Base-by-base conservation (phyloP, 2,888 invertebrate species). In the Lypha dubia region DNA sequence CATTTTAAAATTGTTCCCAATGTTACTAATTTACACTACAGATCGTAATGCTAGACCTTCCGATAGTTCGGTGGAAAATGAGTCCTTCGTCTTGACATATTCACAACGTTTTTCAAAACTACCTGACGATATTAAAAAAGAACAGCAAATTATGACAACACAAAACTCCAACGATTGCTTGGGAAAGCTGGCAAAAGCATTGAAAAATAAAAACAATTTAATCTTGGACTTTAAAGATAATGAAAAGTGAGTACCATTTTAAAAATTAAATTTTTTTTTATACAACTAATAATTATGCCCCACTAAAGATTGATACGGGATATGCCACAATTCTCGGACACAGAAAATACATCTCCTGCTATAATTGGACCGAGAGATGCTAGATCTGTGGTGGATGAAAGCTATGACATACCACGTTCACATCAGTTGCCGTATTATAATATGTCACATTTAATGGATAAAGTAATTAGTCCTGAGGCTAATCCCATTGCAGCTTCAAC, bases 371-470 rank as follows among this genome's bases (percentile, higher is more conserved):
- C 92, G 6, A 87, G 90, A 46, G 91, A 92, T 86, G 90, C 90
- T 5, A 87, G 87, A 84, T 91, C 90, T 71, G 90, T 92, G 71
- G 92, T 92, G 73, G 92, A 92, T 74, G 95, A 95, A 88, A 95
- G 94, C 89, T 95, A 95, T 88, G 96, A 96, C 90, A 95, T 95
- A 91, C 95, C 95, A 20, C 93, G 95, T 85, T 95, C 95, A 35
- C 95, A 95, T 90, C 94, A 94, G 89, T 90, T 91, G 79, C 92
- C 93, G 74, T 92, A 92, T 82, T 90, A 91, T 75, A 92, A 93
- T 86, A 88, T 92, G 86, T 88, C 88, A 20, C 89, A 91, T 84
- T 80, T 91, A 76, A 87, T 91, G 71, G 88, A 90, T 77, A 91
- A 91, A 51, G 87, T 88, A 0, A 88, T 88, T 60, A 90, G 89